Conservation (phyloP, 2,888 invertebrate genomes). For the Hydrotaea diabolus region DNA sequence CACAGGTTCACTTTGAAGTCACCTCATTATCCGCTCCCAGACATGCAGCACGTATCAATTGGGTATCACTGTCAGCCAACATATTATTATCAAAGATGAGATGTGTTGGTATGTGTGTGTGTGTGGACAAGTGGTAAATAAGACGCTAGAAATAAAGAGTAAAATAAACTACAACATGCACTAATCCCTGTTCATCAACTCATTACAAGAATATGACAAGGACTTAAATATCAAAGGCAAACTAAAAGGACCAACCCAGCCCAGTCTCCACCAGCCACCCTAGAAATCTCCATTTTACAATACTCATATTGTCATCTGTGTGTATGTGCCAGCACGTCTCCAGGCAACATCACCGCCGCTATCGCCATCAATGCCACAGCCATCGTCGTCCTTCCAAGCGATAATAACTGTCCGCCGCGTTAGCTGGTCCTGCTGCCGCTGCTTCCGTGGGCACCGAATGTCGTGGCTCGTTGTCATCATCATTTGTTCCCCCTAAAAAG, state of each 20-base stretch:
- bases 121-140: not conserved
- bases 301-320: not conserved
- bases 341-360: not conserved
- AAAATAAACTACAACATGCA: conserved; percentile 67
- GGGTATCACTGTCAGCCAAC: not conserved
- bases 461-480: conserved; percentile 27
- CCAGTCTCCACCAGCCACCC: not conserved
- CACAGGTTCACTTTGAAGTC: not conserved
- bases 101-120: too few species aligned
- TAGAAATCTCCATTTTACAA: conserved; percentile 4
- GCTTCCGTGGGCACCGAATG: not conserved
- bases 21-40: not conserved
- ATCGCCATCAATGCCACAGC: not conserved
- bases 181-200: conserved; percentile 72
- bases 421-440: conserved; percentile 9
- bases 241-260: not conserved
- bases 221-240: conserved; percentile 63
- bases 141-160: conserved; percentile 55
- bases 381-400: conserved; percentile 3
- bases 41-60: conserved; percentile 16
- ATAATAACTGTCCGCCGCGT: conserved; percentile 55
- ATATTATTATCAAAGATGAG: not conserved
- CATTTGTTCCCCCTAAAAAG: conserved; percentile 61
- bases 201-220: conserved; percentile 71
- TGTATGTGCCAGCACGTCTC: not conserved